Conservation (phyloP, 2,888 invertebrate species). For the Strigamia maritima region DNA sequence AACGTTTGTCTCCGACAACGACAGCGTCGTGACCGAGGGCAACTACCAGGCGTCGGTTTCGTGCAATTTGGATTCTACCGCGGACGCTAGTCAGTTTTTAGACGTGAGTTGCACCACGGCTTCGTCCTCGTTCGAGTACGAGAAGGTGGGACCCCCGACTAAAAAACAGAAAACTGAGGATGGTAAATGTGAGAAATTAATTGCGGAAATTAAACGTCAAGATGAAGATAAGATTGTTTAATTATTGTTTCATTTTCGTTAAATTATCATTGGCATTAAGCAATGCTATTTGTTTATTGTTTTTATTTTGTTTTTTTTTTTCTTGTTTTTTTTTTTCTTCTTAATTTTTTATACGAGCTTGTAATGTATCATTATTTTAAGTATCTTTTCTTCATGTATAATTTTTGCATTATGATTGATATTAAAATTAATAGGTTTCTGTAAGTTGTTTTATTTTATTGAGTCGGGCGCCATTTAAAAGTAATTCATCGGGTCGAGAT, state of each 20-base stretch:
- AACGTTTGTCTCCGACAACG: background rate
- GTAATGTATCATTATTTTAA: no score
- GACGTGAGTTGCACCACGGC: background rate
- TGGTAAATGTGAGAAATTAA: background rate
- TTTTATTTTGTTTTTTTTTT: no score
- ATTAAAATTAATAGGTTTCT: background rate
- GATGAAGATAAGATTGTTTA: background rate
- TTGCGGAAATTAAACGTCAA: background rate
- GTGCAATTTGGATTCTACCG: background rate
- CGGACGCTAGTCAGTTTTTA: background rate
- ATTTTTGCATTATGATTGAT: background rate
- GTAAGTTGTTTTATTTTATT: background rate
- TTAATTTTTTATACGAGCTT: no score
- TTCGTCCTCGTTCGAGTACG: background rate
- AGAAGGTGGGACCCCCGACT: background rate
- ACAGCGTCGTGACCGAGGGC: background rate
- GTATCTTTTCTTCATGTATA: no score
- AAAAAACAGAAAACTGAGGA: background rate
- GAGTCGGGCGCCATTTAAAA: background rate
- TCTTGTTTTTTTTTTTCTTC: no score
- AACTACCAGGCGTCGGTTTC: background rate
- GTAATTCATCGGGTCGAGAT: background rate
- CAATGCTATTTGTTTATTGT: no score
- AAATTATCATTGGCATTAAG: no score
- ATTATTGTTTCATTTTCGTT: background rate